Percentiles rank a stretch among this genome's conserved stretches.
Conservation (phyloP, 2,797 vertebrate species). For the Denticeps clupeoides region DNA sequence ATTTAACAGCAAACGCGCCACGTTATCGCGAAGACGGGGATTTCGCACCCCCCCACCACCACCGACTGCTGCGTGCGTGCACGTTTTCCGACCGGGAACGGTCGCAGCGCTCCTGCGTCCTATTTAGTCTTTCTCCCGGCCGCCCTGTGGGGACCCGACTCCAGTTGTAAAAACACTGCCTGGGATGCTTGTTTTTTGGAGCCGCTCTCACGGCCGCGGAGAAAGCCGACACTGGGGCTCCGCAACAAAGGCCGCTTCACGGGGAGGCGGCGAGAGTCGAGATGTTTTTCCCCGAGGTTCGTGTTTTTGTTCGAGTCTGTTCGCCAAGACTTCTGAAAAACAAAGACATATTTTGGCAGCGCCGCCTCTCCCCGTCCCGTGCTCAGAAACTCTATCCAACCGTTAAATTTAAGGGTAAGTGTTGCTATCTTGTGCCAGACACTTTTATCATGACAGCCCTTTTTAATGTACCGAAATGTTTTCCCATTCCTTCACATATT, state of each 20-base stretch:
- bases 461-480: too few species aligned
- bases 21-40: too few species aligned
- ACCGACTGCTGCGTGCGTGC: too few species aligned
- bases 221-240: conserved; percentile 44
- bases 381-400: conserved; percentile 5
- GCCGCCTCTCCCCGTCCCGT: conserved; percentile 11
- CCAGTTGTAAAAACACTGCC: conserved; percentile 52
- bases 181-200: conserved; percentile 51
- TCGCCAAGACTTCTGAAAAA: conserved; percentile 40
- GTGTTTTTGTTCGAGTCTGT: conserved; percentile 40
- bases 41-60: too few species aligned
- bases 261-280: conserved; percentile 28
- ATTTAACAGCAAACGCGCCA: too few species aligned
- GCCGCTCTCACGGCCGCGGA: conserved; percentile 42
- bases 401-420: conserved; percentile 10
- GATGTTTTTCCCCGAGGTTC: conserved; percentile 36
- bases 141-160: conserved; percentile 43
- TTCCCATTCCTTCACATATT: too few species aligned
- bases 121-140: conserved; percentile 40
- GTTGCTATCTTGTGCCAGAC: background rate
- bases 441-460: background rate
- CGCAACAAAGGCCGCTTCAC: conserved; percentile 37
- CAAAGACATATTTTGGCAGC: conserved; percentile 27
- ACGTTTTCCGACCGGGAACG: conserved; percentile 22
- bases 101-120: conserved; percentile 29